Evolutionary conservation across 2,888 invertebrate genomes (phyloP).

Genomic region (Meandrusa payeni): DNA sequence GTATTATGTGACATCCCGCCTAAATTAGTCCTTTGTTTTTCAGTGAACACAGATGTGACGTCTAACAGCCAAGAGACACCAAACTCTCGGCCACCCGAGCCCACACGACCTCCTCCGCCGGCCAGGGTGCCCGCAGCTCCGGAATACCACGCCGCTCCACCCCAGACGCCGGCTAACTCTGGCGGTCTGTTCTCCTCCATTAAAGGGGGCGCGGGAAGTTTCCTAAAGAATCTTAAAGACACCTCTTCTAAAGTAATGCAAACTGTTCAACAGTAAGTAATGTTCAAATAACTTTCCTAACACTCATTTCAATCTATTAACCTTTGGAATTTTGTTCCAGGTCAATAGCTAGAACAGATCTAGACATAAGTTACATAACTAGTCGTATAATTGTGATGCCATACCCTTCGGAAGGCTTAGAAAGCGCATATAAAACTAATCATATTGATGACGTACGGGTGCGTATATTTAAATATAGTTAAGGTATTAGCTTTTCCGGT

Average conservation of each 20-base stretch:
- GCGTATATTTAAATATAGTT: constrained; percentile 29
- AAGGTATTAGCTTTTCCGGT: too few species aligned
- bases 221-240: constrained; percentile 96
- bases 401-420: constrained; percentile 95
- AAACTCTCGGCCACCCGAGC: constrained; percentile 58
- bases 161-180: constrained; percentile 47
- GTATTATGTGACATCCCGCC: too few species aligned
- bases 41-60: constrained; percentile 54
- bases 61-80: constrained; percentile 50
- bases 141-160: constrained; percentile 51
- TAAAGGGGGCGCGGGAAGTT: constrained; percentile 95
- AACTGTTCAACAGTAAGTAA: constrained; percentile 92
- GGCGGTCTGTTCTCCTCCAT: constrained; percentile 91
- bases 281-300: too few species aligned
- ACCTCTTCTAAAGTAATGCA: constrained; percentile 98
- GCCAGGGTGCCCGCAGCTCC: constrained; percentile 51
- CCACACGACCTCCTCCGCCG: constrained; percentile 54
- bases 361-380: constrained; percentile 96
- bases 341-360: constrained; percentile 91
- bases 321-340: constrained; percentile 69
- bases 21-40: constrained; percentile 28
- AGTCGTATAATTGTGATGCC: constrained; percentile 96
- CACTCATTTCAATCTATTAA: too few species aligned
- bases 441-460: constrained; percentile 94
- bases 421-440: constrained; percentile 95